Conservation (phyloP, 2,113 vertebrate species). For the Emydura subglobosa region DNA sequence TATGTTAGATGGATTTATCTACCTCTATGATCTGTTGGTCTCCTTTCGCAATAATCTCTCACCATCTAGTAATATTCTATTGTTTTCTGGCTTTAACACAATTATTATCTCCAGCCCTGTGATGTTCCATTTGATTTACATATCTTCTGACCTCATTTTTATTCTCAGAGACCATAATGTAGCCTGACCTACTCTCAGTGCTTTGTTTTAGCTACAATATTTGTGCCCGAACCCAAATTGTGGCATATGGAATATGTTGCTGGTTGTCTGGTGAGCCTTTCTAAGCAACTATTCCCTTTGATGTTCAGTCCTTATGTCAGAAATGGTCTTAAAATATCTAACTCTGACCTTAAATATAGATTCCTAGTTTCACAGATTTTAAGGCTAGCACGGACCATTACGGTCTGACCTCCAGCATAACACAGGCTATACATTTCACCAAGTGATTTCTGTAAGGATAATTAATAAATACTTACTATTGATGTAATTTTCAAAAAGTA, state of each 20-base stretch:
- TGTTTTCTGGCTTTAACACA: background rate
- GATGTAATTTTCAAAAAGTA: background rate
- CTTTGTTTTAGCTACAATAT: background rate
- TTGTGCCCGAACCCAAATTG: background rate
- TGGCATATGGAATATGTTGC: background rate
- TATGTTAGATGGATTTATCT: background rate
- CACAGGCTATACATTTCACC: background rate
- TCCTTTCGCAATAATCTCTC: background rate
- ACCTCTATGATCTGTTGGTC: background rate
- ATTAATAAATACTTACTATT: background rate
- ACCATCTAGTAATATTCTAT: background rate
- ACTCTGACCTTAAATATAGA: slow-evolving; percentile 8
- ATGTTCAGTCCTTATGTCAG: slow-evolving; percentile 5
- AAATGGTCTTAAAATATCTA: slow-evolving; percentile 18
- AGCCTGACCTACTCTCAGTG: background rate
- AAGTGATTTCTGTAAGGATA: background rate
- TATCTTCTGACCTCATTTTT: background rate
- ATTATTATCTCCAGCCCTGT: background rate
- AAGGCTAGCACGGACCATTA: background rate
- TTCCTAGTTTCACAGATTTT: background rate
- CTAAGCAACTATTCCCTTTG: background rate
- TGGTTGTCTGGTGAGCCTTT: background rate
- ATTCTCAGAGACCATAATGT: background rate
- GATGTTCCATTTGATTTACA: background rate
- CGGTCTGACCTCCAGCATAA: background rate